phyloP scores from a whole-genome alignment of 2,113 vertebrate species.

The Probosciger aterrimus region DNA sequence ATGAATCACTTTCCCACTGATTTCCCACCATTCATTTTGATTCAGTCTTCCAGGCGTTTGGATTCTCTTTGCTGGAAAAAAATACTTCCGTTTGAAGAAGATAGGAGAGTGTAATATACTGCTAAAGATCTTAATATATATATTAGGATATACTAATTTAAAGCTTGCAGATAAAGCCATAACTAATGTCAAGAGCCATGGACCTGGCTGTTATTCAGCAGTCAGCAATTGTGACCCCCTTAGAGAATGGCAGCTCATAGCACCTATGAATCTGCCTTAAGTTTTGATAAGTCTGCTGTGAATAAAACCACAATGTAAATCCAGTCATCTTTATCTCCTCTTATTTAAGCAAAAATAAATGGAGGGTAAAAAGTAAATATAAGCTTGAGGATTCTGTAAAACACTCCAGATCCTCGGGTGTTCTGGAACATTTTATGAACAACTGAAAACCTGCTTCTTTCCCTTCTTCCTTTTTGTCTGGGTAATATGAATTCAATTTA shows the following conservation, averaged over 20 bases:
- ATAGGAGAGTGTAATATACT: rapidly evolving
- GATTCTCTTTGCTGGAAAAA: background rate
- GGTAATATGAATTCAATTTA: background rate
- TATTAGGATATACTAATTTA: background rate
- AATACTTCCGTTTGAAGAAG: background rate
- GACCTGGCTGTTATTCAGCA: background rate
- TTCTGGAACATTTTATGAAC: background rate
- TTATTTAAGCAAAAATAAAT: background rate
- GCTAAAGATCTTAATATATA: background rate
- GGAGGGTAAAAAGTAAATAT: background rate
- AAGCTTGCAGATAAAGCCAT: background rate
- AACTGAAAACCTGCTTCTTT: background rate
- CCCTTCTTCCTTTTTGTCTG: background rate
- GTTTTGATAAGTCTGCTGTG: background rate
- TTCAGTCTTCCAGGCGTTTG: background rate
- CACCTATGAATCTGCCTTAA: background rate
- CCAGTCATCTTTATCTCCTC: background rate
- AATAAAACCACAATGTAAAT: background rate
- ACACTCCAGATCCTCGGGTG: background rate
- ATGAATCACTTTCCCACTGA: background rate
- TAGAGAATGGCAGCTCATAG: background rate
- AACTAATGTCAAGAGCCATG: background rate
- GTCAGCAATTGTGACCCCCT: background rate
- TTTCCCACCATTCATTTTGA: background rate
- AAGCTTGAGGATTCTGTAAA: background rate